A percentile compares a stretch with the other conserved stretches of the same genome.
These are phyloP conservation scores for Synergus laeviventris DNA, from an alignment of 2,888 invertebrate genomes.

Conservation along the genomic window DNA sequence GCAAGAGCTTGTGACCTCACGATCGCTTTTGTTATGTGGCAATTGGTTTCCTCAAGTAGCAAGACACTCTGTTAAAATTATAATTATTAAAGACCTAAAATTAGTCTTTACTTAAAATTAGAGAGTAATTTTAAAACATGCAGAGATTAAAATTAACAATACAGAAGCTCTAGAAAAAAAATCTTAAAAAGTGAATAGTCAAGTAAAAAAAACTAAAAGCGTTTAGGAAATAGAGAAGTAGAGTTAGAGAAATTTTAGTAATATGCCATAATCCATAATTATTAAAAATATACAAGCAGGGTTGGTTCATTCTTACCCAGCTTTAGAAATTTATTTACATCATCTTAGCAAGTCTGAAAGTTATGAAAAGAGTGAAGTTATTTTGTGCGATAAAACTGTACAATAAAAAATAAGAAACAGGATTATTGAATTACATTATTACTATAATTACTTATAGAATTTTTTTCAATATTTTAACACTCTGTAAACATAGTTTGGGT, in stretches of 20 bases:
- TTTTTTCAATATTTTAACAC: no score
- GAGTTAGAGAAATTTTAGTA: no score
- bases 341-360: slow-evolving; percentile 18
- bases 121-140: neutral
- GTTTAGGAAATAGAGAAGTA: neutral
- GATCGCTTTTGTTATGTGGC: slow-evolving; percentile 73
- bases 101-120: neutral
- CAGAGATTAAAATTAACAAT: neutral
- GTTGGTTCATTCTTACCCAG: slow-evolving; percentile 21
- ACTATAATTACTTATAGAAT: no score
- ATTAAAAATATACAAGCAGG: neutral
- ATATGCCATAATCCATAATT: no score
- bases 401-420: no score
- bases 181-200: neutral
- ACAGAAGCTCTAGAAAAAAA: neutral
- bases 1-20: slow-evolving; percentile 76
- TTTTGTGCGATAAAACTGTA: neutral
- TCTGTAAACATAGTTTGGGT: no score
- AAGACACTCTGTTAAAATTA: slow-evolving; percentile 71
- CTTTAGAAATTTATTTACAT: slow-evolving; percentile 27
- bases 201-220: neutral
- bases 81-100: neutral
- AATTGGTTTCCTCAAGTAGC: slow-evolving; percentile 75
- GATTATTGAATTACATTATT: no score
- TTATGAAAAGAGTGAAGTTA: slow-evolving; percentile 13